phyloP scores from a whole-genome alignment of 2,888 invertebrate genomes.

The Synergus umbraculus region DNA sequence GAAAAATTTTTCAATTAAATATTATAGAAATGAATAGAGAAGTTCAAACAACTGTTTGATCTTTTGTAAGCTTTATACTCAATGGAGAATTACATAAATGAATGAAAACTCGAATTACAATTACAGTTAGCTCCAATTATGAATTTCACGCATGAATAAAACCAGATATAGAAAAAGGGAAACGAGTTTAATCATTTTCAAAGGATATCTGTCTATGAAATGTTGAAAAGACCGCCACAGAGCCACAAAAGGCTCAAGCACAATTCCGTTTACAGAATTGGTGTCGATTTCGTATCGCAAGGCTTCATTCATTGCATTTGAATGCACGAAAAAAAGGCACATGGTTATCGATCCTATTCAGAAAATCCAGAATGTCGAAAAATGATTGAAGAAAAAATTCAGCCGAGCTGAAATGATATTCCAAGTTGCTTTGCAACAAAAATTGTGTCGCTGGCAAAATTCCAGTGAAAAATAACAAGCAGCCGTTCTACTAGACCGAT shows the following conservation, averaged over 20 bases:
- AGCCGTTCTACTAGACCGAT: constrained; percentile 29
- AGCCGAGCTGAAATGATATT: constrained; percentile 1
- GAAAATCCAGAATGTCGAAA: neutral
- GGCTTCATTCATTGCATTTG: neutral
- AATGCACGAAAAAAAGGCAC: neutral
- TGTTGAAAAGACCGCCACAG: neutral
- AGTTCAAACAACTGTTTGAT: too few species aligned
- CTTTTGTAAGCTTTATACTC: too few species aligned
- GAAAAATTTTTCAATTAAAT: too few species aligned
- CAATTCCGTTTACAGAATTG: neutral
- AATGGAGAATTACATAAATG: too few species aligned
- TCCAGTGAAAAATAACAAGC: constrained; percentile 32
- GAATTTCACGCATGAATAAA: too few species aligned
- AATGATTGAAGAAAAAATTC: neutral
- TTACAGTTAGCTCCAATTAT: neutral
- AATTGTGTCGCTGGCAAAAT: constrained; percentile 21
- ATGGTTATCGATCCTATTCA: neutral
- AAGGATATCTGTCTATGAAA: neutral
- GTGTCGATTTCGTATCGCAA: neutral
- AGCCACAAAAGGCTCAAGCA: neutral
- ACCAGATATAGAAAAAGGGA: too few species aligned
- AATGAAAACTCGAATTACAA: too few species aligned
- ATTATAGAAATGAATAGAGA: too few species aligned
- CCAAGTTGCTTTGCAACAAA: neutral
- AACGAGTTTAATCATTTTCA: neutral